Evolutionary conservation across 1,140 invertebrate genomes (phyloP).

Genomic region (Pinna nobilis): DNA sequence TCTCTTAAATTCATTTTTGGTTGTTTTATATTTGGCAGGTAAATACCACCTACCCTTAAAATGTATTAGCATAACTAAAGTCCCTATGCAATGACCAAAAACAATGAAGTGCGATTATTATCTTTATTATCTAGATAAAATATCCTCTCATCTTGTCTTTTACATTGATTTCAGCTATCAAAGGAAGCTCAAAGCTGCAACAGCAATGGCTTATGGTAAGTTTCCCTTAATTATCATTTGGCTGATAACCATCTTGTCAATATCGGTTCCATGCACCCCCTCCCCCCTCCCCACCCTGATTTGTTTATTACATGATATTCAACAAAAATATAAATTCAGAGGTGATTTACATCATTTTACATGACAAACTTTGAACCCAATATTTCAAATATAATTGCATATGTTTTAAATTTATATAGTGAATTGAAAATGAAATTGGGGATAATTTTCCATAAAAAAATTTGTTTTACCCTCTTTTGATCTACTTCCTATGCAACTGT

Average conservation of each 20-base stretch:
- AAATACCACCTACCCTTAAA: too few species aligned
- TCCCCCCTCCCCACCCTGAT: not conserved
- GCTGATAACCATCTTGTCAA: not conserved
- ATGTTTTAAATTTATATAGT: slow-evolving; percentile 1
- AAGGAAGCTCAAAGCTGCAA: slow-evolving; percentile 93
- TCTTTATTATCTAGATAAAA: not conserved
- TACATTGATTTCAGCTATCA: slow-evolving; percentile 78
- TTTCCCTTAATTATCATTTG: too few species aligned
- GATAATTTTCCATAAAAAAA: too few species aligned
- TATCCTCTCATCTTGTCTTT: not conserved
- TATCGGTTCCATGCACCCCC: not conserved
- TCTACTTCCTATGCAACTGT: too few species aligned
- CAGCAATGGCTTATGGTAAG: slow-evolving; percentile 92
- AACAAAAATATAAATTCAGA: not conserved
- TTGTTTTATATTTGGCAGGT: too few species aligned
- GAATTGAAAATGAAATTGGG: too few species aligned
- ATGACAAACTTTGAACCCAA: not conserved
- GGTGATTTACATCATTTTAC: not conserved
- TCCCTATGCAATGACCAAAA: too few species aligned
- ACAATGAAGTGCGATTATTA: too few species aligned
- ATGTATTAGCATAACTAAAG: too few species aligned
- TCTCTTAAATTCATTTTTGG: too few species aligned
- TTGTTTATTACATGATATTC: not conserved
- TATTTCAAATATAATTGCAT: not conserved
- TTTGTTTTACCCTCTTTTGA: too few species aligned